Conservation (phyloP, 2,888 invertebrate genomes). For the Zaprionus lineosus region DNA sequence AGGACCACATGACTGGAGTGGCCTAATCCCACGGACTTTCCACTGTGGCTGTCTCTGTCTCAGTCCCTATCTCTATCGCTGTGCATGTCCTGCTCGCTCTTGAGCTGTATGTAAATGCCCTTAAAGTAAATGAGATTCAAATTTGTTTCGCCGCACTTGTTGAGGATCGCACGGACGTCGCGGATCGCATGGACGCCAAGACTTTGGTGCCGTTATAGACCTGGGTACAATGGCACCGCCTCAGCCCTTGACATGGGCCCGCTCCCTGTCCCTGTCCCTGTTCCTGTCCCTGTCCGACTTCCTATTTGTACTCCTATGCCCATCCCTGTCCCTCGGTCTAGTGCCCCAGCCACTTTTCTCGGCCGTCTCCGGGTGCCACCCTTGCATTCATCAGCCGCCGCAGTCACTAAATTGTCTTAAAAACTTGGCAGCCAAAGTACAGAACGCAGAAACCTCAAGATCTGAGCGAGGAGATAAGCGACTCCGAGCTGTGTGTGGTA, state of each 20-base stretch:
- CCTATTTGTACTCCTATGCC: too few relatives aligned
- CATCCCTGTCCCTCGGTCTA: background rate
- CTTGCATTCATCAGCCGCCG: conserved; percentile 45
- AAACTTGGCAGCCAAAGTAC: conserved; percentile 66
- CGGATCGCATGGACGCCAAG: too few relatives aligned
- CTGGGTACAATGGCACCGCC: too few relatives aligned
- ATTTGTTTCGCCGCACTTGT: conserved; percentile 67
- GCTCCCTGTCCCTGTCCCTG: background rate
- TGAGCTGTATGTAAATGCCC: conserved; percentile 52
- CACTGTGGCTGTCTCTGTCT: background rate
- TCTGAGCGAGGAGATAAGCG: conserved; percentile 61
- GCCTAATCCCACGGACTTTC: too few relatives aligned
- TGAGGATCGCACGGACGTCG: conserved; percentile 31
- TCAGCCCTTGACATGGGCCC: too few relatives aligned
- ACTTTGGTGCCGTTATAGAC: conserved; percentile 53
- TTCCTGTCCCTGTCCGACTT: too few relatives aligned
- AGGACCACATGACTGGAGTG: too few relatives aligned
- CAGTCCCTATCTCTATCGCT: background rate
- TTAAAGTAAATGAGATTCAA: conserved; percentile 71
- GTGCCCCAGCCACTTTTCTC: conserved; percentile 16
- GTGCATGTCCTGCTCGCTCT: too few relatives aligned
- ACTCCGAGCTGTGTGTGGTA: conserved; percentile 24
- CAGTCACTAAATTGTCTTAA: conserved; percentile 75
- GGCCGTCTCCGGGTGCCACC: conserved; percentile 52
- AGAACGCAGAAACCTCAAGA: conserved; percentile 79